These are phyloP conservation scores for Diprion similis DNA, from an alignment of 1,140 invertebrate species.

Conservation along the genomic window DNA sequence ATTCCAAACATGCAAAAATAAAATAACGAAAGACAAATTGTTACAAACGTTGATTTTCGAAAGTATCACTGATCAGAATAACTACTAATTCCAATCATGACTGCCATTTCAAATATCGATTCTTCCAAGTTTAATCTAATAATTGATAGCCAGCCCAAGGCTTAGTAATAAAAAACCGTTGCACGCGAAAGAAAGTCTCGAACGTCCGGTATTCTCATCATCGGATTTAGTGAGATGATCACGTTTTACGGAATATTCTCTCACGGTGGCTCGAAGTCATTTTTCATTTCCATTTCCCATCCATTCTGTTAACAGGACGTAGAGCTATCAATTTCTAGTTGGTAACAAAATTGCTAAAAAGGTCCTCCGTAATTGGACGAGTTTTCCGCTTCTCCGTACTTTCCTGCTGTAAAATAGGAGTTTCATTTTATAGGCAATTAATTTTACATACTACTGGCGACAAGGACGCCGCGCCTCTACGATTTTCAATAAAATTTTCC, in stretches of 20 bases:
- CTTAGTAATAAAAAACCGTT: too few relatives aligned
- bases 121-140: too few relatives aligned
- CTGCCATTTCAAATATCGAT: too few relatives aligned
- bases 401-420: constrained; percentile 42
- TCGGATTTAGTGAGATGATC: neutral
- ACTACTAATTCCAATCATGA: too few relatives aligned
- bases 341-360: constrained; percentile 8
- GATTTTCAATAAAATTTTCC: too few relatives aligned
- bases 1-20: too few relatives aligned
- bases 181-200: too few relatives aligned
- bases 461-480: too few relatives aligned
- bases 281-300: constrained; percentile 10
- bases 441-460: constrained; percentile 30
- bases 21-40: too few relatives aligned
- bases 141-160: too few relatives aligned
- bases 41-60: too few relatives aligned
- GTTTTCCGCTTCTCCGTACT: neutral
- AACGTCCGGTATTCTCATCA: neutral
- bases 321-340: constrained; percentile 9
- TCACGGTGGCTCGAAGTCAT: neutral
- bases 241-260: neutral
- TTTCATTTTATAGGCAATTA: constrained; percentile 51
- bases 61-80: too few relatives aligned
- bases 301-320: constrained; percentile 11
- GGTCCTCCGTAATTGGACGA: constrained; percentile 39